Percentiles rank a stretch among this genome's conserved stretches.
Conservation (phyloP, 2,797 vertebrate species). For the Nannoperca australis region DNA sequence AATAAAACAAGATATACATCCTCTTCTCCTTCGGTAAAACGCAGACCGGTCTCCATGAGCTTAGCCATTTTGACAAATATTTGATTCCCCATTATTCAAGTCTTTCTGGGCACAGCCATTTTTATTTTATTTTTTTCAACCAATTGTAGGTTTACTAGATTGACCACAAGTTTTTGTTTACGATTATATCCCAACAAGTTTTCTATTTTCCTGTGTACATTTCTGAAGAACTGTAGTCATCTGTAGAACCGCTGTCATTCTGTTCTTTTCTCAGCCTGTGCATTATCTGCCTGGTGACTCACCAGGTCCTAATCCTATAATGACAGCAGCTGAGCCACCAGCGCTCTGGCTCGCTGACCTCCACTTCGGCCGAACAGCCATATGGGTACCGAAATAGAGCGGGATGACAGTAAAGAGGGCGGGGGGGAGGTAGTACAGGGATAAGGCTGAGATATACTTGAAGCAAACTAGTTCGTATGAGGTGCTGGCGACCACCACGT, state of each 20-base stretch:
- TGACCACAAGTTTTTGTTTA: not conserved
- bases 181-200: not conserved
- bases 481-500: not conserved
- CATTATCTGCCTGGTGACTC: constrained; percentile 65
- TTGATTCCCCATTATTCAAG: no score
- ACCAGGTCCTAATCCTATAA: constrained; percentile 72
- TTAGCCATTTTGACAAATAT: not conserved
- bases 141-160: not conserved
- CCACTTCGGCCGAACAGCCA: constrained; percentile 34
- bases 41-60: not conserved
- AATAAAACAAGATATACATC: not conserved
- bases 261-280: constrained; percentile 25
- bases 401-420: not conserved
- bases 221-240: not conserved
- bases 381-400: constrained; percentile 32
- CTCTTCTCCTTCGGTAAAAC: not conserved
- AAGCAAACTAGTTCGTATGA: constrained; percentile 8
- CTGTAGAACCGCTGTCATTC: constrained; percentile 4
- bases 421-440: constrained; percentile 7
- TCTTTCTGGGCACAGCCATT: not conserved
- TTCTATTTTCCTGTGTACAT: not conserved
- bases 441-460: not conserved
- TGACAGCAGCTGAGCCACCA: constrained; percentile 65
- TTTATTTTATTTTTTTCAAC: not conserved
- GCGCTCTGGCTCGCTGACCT: constrained; percentile 58